Evolutionary conservation across 2,797 vertebrate species (phyloP), one percentile per base, ranked within the genome.

Genomic region (Hafferia zeledoni): DNA sequence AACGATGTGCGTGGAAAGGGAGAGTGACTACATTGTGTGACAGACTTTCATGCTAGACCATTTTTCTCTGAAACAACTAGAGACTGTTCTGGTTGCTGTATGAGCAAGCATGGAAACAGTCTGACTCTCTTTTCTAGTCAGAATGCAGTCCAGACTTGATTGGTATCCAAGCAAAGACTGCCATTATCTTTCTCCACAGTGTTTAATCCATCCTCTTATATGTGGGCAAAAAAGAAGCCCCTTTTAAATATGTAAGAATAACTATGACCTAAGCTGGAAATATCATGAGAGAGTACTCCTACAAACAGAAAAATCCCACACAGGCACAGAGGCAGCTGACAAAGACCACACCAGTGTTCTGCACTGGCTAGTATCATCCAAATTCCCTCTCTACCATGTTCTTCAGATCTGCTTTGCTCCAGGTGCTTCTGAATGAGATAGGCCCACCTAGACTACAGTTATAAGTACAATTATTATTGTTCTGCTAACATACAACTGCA

Each of bases 11-110:
- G 60, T 5, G 65, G 25, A 82, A 35, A 92, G 24, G 52, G 25
- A 95, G 56, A 82, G 50, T 27, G 61, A 86, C 57, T 74, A 46
- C n/a, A 65, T 1, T 75, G 60, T 76, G 70, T 10, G 31, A 90
- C 6, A 1, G 67, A 92, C 63, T 70, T 89, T 10, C 80, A 81
- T 5, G 33, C 52, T 44, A 55, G 65, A 92, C 49, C 39, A 50
- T 86, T 89, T 87, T 91, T 77, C 82, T 75, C 79, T 49, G 76
- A 57, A 95, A 93, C 64, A 94, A 89, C 50, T 37, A 75, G 9
- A 85, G 63, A 65, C 17, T 89, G 31, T 63, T 83, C 69, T 37
- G 50, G 35, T 44, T 71, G n/a, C 82, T 85, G 7, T 20, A n/a
- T 1, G 4, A 31, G 39, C 76, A 83, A 75, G 33, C 31, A 65